Conservation (phyloP, 2,888 invertebrate genomes). For the Scrobipalpa costella region DNA sequence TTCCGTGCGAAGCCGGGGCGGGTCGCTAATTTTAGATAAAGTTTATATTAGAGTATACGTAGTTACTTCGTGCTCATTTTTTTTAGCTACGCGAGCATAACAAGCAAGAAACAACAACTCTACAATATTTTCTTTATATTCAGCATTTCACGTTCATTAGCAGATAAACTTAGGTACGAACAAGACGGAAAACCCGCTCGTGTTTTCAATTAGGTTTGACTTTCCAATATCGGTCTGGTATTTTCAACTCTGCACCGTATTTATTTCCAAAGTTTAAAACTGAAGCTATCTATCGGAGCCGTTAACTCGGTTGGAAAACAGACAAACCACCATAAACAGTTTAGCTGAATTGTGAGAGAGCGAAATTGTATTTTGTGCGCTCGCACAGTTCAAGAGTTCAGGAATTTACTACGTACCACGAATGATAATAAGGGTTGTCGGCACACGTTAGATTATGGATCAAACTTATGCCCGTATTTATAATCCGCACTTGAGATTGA, state of each 20-base stretch:
- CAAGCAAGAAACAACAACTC: neutral
- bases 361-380: constrained; percentile 5
- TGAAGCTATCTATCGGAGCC: constrained; percentile 10
- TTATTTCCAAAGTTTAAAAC: constrained; percentile 11
- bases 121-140: neutral
- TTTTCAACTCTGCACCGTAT: constrained; percentile 3
- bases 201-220: constrained; percentile 7
- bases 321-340: constrained; percentile 18
- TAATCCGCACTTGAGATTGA: too few species aligned
- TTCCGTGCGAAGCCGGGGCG: too few species aligned
- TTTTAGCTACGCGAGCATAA: too few species aligned
- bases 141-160: constrained; percentile 4
- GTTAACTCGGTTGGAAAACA: constrained; percentile 12
- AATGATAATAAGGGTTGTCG: neutral
- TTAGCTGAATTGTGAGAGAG: constrained; percentile 9
- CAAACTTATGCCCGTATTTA: too few species aligned
- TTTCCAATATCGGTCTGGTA: constrained; percentile 10
- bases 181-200: neutral
- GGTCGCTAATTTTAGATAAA: too few species aligned
- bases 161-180: neutral
- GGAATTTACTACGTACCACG: neutral
- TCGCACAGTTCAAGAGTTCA: neutral
- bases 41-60: too few species aligned
- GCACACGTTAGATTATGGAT: neutral
- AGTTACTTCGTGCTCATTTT: too few species aligned